Evolutionary conservation across 2,797 vertebrate species (phyloP).

Genomic region (Micropoecilia bifurca): DNA sequence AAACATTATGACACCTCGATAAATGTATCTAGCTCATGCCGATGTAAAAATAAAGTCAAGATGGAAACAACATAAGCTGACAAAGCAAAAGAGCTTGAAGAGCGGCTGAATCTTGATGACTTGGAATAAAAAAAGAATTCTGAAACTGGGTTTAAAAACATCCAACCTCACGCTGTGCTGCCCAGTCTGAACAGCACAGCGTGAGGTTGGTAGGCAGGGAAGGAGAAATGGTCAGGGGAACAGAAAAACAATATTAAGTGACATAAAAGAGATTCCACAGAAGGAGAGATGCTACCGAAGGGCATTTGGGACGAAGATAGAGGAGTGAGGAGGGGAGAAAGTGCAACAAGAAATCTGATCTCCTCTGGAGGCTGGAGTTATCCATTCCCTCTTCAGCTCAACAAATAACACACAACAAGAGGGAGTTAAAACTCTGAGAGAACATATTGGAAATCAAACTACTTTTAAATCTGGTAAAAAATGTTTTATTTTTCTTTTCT

Average conservation of each 20-base stretch:
- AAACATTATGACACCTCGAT: neutral
- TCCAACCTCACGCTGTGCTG: too few species aligned
- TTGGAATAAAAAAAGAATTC: neutral
- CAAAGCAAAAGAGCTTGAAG: neutral
- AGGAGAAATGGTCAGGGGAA: constrained; percentile 48
- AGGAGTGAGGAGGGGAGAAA: constrained; percentile 21
- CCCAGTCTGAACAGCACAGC: constrained; percentile 33
- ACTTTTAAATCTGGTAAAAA: constrained; percentile 30
- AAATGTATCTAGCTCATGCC: neutral
- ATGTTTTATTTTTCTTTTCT: neutral
- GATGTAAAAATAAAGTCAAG: neutral
- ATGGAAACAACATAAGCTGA: neutral
- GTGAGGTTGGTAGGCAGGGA: constrained; percentile 32
- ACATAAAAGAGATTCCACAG: constrained; percentile 70
- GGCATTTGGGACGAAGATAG: constrained; percentile 57
- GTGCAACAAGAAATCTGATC: constrained; percentile 68
- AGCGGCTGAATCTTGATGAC: neutral
- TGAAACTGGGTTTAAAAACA: constrained; percentile 59
- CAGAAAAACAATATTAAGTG: constrained; percentile 64
- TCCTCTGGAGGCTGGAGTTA: constrained; percentile 47
- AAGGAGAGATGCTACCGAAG: constrained; percentile 59
- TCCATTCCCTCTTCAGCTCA: constrained; percentile 56
- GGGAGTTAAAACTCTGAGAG: constrained; percentile 21
- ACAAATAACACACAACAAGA: constrained; percentile 62
- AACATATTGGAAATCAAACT: constrained; percentile 29